Conservation (phyloP, 2,888 invertebrate species). For the Lasioglossum leucozonium region DNA sequence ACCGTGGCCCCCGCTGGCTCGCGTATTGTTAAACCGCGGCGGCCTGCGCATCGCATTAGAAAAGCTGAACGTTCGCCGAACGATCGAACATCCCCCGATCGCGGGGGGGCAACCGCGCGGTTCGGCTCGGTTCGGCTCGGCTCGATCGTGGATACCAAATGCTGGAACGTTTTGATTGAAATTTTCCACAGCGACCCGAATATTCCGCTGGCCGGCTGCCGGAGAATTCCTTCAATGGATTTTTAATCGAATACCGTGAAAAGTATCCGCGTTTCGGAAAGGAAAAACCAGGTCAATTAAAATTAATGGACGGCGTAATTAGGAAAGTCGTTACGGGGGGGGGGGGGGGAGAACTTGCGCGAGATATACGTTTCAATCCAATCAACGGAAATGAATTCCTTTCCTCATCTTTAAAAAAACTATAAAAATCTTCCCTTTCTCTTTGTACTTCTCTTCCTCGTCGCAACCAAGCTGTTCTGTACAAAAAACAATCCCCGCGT, state of each 20-base stretch:
- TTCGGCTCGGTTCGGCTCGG: not conserved
- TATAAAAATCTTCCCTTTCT: conserved; percentile 50
- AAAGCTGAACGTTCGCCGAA: conserved; percentile 23
- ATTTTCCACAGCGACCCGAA: conserved; percentile 22
- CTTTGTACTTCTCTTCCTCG: too few relatives aligned
- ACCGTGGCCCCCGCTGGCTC: not conserved
- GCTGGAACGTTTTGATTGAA: conserved; percentile 26
- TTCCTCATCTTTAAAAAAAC: conserved; percentile 60
- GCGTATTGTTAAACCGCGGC: conserved; percentile 42
- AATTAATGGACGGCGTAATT: conserved; percentile 67
- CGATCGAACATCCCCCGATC: conserved; percentile 8
- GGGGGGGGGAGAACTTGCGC: too few relatives aligned
- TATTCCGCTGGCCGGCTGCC: not conserved
- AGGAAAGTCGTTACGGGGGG: conserved; percentile 62
- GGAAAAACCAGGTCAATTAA: conserved; percentile 65
- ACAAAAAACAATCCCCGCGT: conserved; percentile 28
- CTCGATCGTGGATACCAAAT: not conserved
- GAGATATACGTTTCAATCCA: conserved; percentile 61
- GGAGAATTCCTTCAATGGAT: conserved; percentile 31
- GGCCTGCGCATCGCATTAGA: conserved; percentile 44
- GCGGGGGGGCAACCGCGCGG: not conserved
- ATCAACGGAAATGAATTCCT: conserved; percentile 62
- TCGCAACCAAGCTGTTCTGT: not conserved
- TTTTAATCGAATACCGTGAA: conserved; percentile 56
- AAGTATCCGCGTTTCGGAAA: conserved; percentile 52